Percentiles rank a stretch among this genome's conserved stretches.
Conservation (phyloP, 2,113 vertebrate species). For the Antennarius striatus region DNA sequence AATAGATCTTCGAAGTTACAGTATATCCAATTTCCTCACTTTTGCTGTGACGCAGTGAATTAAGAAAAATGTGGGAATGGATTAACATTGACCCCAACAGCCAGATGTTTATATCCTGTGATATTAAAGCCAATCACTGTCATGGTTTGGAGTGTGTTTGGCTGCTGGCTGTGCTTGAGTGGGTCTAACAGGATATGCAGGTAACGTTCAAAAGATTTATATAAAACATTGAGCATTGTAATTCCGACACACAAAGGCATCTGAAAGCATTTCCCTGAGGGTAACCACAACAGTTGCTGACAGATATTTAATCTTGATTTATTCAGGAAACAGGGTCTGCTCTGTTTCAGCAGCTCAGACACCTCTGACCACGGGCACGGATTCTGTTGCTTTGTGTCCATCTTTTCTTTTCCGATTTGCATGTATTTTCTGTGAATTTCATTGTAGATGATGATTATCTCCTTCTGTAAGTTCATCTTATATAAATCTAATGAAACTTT, state of each 20-base stretch:
- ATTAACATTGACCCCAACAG: neutral
- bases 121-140: slow-evolving; percentile 3
- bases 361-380: neutral
- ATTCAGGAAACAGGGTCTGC: slow-evolving; percentile 14
- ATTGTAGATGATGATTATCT: too few species aligned
- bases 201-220: too few species aligned
- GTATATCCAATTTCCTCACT: neutral
- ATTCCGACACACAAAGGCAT: slow-evolving; percentile 11
- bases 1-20: too few species aligned
- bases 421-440: too few species aligned
- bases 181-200: neutral
- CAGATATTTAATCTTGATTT: slow-evolving; percentile 17
- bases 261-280: slow-evolving; percentile 18
- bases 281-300: slow-evolving; percentile 14
- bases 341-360: slow-evolving; percentile 5
- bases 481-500: too few species aligned
- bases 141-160: neutral
- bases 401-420: too few species aligned
- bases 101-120: neutral
- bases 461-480: too few species aligned
- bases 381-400: too few species aligned
- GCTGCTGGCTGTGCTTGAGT: too few species aligned
- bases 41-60: neutral
- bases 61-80: neutral
- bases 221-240: neutral